These are phyloP conservation scores for Halcyon badia DNA, from an alignment of 2,797 vertebrate genomes.

Conservation along the genomic window DNA sequence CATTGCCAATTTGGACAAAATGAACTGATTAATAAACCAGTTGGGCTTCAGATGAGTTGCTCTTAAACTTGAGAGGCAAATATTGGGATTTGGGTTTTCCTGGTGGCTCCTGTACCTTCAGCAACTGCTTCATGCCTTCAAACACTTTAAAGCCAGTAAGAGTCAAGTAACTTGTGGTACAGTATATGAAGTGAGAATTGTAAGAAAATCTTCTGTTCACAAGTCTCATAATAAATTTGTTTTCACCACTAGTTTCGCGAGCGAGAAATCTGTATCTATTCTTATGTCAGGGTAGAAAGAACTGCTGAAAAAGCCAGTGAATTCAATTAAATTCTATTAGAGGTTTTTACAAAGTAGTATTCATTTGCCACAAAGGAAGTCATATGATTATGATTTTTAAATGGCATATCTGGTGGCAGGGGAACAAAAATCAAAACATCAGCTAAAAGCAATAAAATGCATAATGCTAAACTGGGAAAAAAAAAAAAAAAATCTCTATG, in stretches of 20 bases:
- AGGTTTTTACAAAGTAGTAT: not conserved
- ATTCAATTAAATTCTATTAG: not conserved
- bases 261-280: not conserved
- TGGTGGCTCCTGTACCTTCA: not conserved
- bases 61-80: not conserved
- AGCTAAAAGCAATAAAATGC: slow-evolving; percentile 10
- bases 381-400: slow-evolving; percentile 21
- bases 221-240: not conserved
- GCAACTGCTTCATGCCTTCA: not conserved
- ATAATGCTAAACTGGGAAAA: not conserved
- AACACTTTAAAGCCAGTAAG: not conserved
- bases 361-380: not conserved
- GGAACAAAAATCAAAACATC: slow-evolving; percentile 13
- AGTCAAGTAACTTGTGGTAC: not conserved
- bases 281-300: not conserved
- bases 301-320: not conserved
- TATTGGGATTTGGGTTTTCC: not conserved
- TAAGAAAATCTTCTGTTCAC: not conserved
- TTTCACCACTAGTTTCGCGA: not conserved
- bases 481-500: not conserved
- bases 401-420: not conserved
- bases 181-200: not conserved
- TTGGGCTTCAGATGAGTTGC: not conserved
- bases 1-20: not conserved
- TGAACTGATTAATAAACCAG: not conserved